Conservation (phyloP, 2,113 vertebrate genomes). For the Bubalus kerabau region DNA sequence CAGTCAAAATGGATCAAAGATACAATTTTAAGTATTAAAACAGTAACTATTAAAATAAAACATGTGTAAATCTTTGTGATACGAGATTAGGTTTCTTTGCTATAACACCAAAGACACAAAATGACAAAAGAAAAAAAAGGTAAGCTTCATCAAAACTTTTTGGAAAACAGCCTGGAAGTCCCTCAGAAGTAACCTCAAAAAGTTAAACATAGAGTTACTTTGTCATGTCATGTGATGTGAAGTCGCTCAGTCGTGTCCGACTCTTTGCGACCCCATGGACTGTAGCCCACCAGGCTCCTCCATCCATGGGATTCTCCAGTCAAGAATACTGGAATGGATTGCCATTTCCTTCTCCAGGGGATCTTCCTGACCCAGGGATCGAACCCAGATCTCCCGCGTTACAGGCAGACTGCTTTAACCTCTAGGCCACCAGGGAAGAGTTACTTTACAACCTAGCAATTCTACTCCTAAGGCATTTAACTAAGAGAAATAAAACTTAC, state of each 20-base stretch:
- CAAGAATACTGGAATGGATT: too few relatives aligned
- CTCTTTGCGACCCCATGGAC: too few relatives aligned
- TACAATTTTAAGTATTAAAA: neutral
- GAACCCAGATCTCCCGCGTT: too few relatives aligned
- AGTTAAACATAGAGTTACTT: neutral
- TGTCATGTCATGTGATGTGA: too few relatives aligned
- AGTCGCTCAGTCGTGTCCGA: too few relatives aligned
- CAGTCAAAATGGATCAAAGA: neutral
- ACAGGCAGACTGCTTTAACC: too few relatives aligned
- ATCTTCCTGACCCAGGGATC: too few relatives aligned
- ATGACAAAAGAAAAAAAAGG: neutral
- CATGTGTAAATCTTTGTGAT: neutral
- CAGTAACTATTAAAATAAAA: neutral
- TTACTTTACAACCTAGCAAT: neutral
- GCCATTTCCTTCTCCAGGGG: too few relatives aligned
- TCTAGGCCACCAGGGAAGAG: neutral
- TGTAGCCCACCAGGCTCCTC: too few relatives aligned
- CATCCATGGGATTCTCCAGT: too few relatives aligned
- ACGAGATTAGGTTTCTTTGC: neutral
- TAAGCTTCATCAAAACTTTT: neutral
- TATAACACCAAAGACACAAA: neutral
- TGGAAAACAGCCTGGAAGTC: neutral
- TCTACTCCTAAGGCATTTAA: neutral
- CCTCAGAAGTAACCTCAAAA: neutral
- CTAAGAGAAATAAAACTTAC: neutral